Base-by-base conservation (phyloP, 2,888 invertebrate genomes). In the Allacma fusca region DNA sequence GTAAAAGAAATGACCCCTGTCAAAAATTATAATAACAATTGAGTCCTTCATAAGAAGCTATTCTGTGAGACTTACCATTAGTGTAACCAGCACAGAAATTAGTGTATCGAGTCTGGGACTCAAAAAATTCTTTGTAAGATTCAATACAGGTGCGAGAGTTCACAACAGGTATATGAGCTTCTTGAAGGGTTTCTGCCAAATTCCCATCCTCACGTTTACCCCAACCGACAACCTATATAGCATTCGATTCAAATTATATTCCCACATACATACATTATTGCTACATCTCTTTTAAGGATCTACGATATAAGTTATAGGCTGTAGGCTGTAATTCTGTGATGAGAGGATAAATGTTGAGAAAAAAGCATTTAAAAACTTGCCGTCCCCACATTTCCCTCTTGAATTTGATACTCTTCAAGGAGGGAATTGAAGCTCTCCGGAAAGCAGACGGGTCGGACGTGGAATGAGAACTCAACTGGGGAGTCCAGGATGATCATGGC, bases 361-460 rank as follows among this genome's bases (percentile, higher is more conserved):
- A 2, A 50, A 50, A 50, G 16, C 16, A 50, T 50, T 12, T 50
- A 50, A 50, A 50, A 50, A 50, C 72, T 65, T 72, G 78, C 77
- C 23, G 79, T 80, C 5, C 80, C 80, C 13, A 76, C n/a, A 50
- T 79, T 79, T 34, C 80, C 80, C 75, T 75, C 77, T 59, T 77
- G 77, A 13, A 80, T 74, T 43, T 80, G 80, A 43, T 79, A 79
- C 43, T 80, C 80, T 72, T 80, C 80, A 62, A 80, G 79, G 21
- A 80, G 77, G 1, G 80, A 80, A 57, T 79, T 79, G 29, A 69
- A 79, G 50, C 34, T 75, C 29, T 80, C 80, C 1, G 80, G 80
- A 40, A 91, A 86, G 82, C 91, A 91, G 1, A 90, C 88, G 0
- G 91, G 90, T 24, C 89, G 86, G 68, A 91, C 90, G 84, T 87